Evolutionary conservation across 2,888 invertebrate species (phyloP).

Genomic region (Pristionchus fissidentatus): DNA sequence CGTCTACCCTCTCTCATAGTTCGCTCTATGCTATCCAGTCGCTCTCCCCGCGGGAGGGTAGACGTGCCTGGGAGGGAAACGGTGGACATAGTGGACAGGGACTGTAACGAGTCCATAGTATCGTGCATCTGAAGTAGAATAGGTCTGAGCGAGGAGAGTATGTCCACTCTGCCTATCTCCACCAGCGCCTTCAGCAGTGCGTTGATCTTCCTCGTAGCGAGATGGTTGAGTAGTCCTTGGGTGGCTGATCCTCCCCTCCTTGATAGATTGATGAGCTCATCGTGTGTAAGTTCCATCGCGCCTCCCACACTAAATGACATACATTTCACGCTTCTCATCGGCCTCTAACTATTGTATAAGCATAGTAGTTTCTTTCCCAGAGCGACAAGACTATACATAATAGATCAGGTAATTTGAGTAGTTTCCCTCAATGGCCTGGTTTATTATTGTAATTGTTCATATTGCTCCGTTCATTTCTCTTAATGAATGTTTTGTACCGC

Average conservation of each 20-base stretch:
- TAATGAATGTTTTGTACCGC: no score
- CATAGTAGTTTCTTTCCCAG: no score
- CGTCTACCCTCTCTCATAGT: not conserved
- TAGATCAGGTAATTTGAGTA: no score
- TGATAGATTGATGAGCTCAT: constrained; percentile 26
- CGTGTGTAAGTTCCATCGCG: constrained; percentile 10
- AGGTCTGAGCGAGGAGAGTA: constrained; percentile 11
- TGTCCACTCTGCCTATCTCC: constrained; percentile 19
- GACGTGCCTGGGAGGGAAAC: not conserved
- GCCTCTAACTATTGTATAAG: no score
- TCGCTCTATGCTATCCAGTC: not conserved
- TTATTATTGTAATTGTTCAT: no score
- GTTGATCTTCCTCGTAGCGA: not conserved
- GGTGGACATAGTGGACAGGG: not conserved
- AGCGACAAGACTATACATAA: no score
- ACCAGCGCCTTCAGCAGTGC: constrained; percentile 11
- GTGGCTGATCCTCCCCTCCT: not conserved
- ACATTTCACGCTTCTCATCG: no score
- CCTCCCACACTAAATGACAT: not conserved
- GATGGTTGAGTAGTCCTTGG: not conserved
- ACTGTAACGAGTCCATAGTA: not conserved
- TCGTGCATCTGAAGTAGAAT: not conserved
- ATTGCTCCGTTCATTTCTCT: no score
- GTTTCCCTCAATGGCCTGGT: no score
- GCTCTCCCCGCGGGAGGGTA: not conserved